A percentile compares a stretch with the other conserved stretches of the same genome.
Evolutionary conservation across 2,797 vertebrate genomes (phyloP).

Genomic region (Staurois parvus): DNA sequence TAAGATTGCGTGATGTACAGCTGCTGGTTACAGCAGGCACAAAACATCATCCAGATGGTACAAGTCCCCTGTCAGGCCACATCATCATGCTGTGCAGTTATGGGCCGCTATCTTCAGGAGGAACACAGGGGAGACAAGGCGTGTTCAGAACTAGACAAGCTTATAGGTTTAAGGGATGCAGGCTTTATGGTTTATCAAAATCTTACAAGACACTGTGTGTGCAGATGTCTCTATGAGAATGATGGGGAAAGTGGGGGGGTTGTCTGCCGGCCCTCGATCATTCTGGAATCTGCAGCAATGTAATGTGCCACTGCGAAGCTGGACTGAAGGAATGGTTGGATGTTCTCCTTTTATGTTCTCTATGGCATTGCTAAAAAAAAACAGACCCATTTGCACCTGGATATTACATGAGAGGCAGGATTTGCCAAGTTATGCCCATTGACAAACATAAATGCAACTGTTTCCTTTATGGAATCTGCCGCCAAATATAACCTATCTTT

Average conservation of each 20-base stretch:
- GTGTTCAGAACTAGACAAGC: not conserved
- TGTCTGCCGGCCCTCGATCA: not conserved
- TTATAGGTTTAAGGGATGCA: not conserved
- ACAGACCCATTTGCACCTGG: too few species aligned
- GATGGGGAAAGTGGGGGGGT: too few species aligned
- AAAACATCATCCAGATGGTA: not conserved
- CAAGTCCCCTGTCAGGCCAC: not conserved
- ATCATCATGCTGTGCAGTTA: not conserved
- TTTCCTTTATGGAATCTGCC: too few species aligned
- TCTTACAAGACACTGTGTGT: not conserved
- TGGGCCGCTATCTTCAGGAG: not conserved
- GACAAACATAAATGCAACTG: too few species aligned
- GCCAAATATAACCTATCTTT: too few species aligned
- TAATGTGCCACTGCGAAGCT: too few species aligned
- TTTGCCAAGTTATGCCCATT: too few species aligned
- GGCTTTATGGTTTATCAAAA: not conserved
- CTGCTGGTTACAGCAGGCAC: not conserved
- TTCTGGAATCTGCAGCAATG: not conserved
- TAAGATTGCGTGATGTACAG: not conserved
- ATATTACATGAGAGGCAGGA: too few species aligned
- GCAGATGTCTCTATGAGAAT: not conserved
- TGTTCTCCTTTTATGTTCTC: too few species aligned
- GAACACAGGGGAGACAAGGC: not conserved
- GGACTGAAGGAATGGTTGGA: too few species aligned
- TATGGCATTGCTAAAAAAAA: too few species aligned